Base-by-base conservation (phyloP, 2,888 invertebrate species). In the Aspidiotus destructor region DNA sequence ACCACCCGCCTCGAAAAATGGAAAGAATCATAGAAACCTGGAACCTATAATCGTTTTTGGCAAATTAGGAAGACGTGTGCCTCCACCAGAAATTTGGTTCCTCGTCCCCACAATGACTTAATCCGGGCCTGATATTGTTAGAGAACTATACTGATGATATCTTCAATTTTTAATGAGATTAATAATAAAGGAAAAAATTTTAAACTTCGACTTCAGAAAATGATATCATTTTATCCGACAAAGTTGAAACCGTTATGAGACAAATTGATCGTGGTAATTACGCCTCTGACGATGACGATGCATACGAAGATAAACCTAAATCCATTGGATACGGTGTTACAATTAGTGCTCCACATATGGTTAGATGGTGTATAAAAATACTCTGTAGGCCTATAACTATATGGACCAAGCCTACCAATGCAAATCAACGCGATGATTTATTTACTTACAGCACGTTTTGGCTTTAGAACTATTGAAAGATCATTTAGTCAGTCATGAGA, bases 331-430 rank as follows among this genome's bases (percentile, higher is more conserved):
- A 84, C 77, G 89, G 92, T 41, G 97, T 94, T 7, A 97, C 96
- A 0, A 96, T 97, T 71, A 92, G 92, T 79, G 96, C 96, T 48
- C 96, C 96, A 11, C 95, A 96, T 77, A 97, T 97, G 95, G 92
- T 92, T 79, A 76, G 74, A 7, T 28, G 28, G 28, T 28, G 28
- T 5, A 28, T 28, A 28, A 28, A 28, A 28, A 28, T 28, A 28
- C 28, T 28, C 2, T 28, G 28, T n/a, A n/a, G n/a, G n/a, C 28
- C 5, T 28, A 28, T 28, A 28, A 1, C 5, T 28, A 28, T 28
- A 28, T 28, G 28, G 28, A 28, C 28, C 28, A 28, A 28, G 28
- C 28, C 28, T 28, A 28, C 28, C 28, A 28, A 28, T 28, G 28
- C 28, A 41, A 53, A 7, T 11, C 11, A 57, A 57, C 15, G 57